Conservation (phyloP, 2,888 invertebrate genomes). For the Zygogramma bicolorata region DNA sequence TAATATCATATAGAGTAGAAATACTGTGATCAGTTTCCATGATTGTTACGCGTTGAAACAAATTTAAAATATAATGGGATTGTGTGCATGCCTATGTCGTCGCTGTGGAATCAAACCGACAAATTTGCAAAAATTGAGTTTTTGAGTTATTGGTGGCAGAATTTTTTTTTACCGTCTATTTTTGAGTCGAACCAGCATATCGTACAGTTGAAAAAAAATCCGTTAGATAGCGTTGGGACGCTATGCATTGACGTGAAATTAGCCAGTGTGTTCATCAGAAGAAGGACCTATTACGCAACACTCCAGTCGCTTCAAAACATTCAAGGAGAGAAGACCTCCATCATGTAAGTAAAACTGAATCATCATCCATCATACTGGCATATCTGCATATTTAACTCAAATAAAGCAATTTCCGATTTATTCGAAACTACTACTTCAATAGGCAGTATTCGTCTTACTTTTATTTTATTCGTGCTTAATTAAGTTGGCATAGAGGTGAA, state of each 20-base stretch:
- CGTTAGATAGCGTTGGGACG: slow-evolving; percentile 4
- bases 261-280: slow-evolving; percentile 3
- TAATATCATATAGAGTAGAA: too few species aligned
- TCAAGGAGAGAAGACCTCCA: slow-evolving; percentile 6
- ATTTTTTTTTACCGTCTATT: background rate
- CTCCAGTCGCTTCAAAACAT: slow-evolving; percentile 14
- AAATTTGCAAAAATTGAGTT: background rate
- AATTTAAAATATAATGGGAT: too few species aligned
- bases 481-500: too few species aligned
- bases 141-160: background rate
- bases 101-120: background rate
- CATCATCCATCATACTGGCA: too few species aligned
- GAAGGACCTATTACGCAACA: slow-evolving; percentile 12
- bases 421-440: too few species aligned
- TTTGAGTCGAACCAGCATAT: slow-evolving; percentile 13
- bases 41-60: too few species aligned
- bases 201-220: slow-evolving; percentile 9
- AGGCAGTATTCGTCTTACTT: too few species aligned
- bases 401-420: too few species aligned
- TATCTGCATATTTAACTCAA: too few species aligned
- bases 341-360: slow-evolving; percentile 22
- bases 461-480: too few species aligned
- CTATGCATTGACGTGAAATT: slow-evolving; percentile 11
- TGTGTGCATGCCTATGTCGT: too few species aligned
- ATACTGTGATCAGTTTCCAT: too few species aligned